phyloP scores from a whole-genome alignment of 2,797 vertebrate species.

The Hypotaenidia okinawae region DNA sequence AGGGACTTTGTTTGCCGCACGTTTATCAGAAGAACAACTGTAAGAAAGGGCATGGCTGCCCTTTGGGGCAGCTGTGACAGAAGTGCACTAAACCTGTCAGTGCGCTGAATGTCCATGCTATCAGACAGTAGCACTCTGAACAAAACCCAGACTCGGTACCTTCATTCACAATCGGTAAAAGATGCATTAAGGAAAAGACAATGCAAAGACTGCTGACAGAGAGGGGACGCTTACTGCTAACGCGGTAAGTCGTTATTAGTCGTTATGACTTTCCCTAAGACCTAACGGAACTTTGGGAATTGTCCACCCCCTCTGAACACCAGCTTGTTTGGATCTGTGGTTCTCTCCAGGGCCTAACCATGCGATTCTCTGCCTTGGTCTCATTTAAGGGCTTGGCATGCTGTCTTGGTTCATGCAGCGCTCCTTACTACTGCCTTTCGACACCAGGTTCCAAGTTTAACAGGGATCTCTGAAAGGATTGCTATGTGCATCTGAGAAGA shows the following conservation, averaged over 20 bases:
- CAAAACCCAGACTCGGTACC: background rate
- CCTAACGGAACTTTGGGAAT: background rate
- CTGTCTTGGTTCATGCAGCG: background rate
- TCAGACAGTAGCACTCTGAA: background rate
- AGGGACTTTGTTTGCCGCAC: background rate
- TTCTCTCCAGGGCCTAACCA: background rate
- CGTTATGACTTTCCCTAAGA: background rate
- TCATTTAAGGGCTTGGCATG: background rate
- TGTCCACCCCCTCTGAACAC: background rate
- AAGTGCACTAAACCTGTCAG: background rate
- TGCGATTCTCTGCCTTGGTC: background rate
- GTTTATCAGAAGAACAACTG: background rate
- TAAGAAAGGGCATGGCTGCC: background rate
- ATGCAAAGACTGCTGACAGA: background rate
- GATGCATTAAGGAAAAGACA: background rate
- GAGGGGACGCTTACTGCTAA: background rate
- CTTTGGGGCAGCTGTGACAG: background rate
- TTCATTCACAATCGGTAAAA: background rate
- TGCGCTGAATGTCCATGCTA: background rate
- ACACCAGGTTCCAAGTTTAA: background rate
- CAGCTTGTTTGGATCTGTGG: background rate
- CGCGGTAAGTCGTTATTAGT: background rate
- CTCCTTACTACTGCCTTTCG: background rate
- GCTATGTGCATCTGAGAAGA: background rate
- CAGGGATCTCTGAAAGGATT: background rate